phyloP scores from a whole-genome alignment of 2,888 invertebrate species.

The Sminthurinus aureus region DNA sequence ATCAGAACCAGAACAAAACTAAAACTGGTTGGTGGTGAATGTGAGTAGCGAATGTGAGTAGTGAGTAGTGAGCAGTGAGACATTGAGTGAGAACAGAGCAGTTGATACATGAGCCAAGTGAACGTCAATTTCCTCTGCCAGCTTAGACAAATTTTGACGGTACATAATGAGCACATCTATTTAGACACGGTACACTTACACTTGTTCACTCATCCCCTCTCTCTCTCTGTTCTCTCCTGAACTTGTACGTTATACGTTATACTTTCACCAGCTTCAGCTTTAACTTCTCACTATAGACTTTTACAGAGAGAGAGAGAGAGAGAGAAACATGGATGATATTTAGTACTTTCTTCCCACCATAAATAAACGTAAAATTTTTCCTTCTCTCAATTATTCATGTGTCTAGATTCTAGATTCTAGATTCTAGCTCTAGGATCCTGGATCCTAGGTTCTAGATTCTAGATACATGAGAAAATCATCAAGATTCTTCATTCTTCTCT shows the following conservation, averaged over 20 bases:
- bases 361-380: constrained; percentile 4
- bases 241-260: too few species aligned
- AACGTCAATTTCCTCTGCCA: constrained; percentile 23
- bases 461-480: neutral
- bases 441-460: neutral
- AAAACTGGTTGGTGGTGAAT: neutral
- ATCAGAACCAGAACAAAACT: too few species aligned
- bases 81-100: neutral
- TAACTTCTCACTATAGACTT: too few species aligned
- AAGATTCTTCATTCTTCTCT: neutral
- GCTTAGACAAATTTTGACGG: constrained; percentile 24
- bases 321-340: neutral
- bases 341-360: neutral
- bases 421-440: neutral
- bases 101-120: neutral
- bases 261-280: too few species aligned
- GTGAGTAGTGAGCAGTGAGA: neutral
- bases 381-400: constrained; percentile 16
- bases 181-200: neutral
- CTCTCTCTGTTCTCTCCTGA: neutral
- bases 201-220: neutral
- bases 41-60: neutral
- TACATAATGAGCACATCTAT: constrained; percentile 25
- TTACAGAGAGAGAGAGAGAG: neutral
- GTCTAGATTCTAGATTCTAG: neutral